Evolutionary conservation across 2,797 vertebrate species (phyloP).

Genomic region (Lates japonicus): DNA sequence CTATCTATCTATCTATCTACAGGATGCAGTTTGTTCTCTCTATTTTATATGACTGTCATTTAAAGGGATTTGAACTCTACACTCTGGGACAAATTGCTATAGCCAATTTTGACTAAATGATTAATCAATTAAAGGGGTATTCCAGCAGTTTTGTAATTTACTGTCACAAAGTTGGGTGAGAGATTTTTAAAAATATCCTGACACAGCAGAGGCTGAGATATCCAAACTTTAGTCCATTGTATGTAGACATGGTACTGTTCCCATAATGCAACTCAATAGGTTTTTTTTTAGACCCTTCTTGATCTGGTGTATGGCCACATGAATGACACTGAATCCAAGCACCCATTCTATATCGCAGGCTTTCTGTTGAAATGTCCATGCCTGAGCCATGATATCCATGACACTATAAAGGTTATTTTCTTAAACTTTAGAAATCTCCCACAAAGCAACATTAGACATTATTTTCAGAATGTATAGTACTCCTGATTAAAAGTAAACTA

Average conservation of each 20-base stretch:
- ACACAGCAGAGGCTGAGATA: not conserved
- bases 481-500: not conserved
- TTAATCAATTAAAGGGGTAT: not conserved
- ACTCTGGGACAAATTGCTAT: no score
- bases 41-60: not conserved
- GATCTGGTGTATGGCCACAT: constrained; percentile 14
- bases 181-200: not conserved
- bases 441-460: not conserved
- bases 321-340: constrained; percentile 1
- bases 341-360: constrained; percentile 2
- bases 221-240: not conserved
- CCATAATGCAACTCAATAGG: constrained; percentile 6
- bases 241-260: not conserved
- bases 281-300: not conserved
- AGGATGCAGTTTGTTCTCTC: not conserved
- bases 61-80: no score
- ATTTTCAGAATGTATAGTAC: not conserved
- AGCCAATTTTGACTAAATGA: no score
- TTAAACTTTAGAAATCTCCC: not conserved
- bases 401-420: not conserved
- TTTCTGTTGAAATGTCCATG: not conserved
- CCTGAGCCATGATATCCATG: not conserved
- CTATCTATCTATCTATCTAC: not conserved
- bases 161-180: not conserved
- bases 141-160: not conserved